Conservation (phyloP, 2,888 invertebrate genomes). For the Sphaerophoria taeniata region DNA sequence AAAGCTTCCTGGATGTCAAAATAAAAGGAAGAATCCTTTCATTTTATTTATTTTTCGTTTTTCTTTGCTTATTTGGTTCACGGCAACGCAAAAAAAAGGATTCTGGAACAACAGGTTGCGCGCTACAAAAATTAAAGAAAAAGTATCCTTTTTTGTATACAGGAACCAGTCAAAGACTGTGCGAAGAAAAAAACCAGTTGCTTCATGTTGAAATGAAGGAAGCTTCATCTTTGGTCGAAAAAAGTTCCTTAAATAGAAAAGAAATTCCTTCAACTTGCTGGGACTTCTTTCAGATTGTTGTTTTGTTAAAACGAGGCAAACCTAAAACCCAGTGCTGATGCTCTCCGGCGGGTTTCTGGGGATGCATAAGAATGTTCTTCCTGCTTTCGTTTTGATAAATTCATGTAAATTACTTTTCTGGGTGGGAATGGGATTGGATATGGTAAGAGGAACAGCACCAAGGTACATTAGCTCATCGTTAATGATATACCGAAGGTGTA, state of each 20-base stretch:
- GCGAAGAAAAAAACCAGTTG: background rate
- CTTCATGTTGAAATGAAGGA: slow-evolving; percentile 11
- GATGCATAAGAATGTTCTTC: slow-evolving; percentile 25
- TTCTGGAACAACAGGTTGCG: slow-evolving; percentile 38
- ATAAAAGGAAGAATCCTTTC: slow-evolving; percentile 21
- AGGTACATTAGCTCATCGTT: slow-evolving; percentile 50
- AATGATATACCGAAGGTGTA: slow-evolving; percentile 54
- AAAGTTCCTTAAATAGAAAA: slow-evolving; percentile 11
- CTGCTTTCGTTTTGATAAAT: slow-evolving; percentile 64
- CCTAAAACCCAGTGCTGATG: background rate
- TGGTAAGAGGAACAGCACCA: slow-evolving; percentile 14
- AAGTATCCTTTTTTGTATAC: background rate
- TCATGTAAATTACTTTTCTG: slow-evolving; percentile 70
- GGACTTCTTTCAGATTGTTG: background rate
- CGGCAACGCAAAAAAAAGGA: slow-evolving; percentile 7
- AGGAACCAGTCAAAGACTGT: slow-evolving; percentile 12
- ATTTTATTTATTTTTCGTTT: background rate
- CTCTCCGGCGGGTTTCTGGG: background rate
- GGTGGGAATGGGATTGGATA: too few species aligned
- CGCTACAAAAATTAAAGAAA: background rate
- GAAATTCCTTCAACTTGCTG: background rate
- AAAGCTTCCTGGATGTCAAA: slow-evolving; percentile 32
- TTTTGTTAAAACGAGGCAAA: background rate
- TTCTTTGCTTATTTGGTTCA: background rate
- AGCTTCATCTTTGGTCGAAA: slow-evolving; percentile 40